Conservation (phyloP, 2,113 vertebrate species). For the Lepus timidus region DNA sequence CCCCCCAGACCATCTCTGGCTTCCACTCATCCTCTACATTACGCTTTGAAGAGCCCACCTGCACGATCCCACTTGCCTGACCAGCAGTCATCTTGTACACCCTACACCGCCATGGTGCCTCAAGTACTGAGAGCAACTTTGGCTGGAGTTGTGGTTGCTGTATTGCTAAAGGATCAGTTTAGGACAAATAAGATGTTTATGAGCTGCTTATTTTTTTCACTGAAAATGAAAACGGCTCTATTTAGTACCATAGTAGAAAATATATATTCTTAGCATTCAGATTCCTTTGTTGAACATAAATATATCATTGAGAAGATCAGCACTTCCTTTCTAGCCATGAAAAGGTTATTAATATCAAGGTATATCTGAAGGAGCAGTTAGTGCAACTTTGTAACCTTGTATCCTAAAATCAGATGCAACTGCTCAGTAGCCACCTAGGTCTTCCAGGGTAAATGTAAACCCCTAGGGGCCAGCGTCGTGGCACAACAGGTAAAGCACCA, state of each 20-base stretch:
- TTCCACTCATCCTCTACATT: background rate
- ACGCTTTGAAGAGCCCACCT: background rate
- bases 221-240: conserved; percentile 57
- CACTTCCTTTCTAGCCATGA: conserved; percentile 59
- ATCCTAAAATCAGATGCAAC: conserved; percentile 24
- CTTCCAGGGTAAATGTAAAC: background rate
- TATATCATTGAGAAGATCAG: conserved; percentile 54
- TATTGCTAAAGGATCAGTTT: background rate
- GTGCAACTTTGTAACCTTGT: conserved; percentile 17
- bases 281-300: conserved; percentile 61
- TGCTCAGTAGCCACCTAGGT: background rate
- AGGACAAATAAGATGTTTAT: conserved; percentile 43
- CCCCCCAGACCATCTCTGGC: accelerated
- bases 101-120: background rate
- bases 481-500: too few species aligned
- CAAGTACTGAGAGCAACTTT: background rate
- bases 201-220: background rate
- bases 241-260: conserved; percentile 51
- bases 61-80: background rate
- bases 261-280: conserved; percentile 45
- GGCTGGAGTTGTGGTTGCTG: too few species aligned
- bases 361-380: conserved; percentile 50
- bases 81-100: background rate
- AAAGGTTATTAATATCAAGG: conserved; percentile 59
- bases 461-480: too few species aligned